Percentiles rank a stretch among this genome's conserved stretches.
These are phyloP conservation scores for Todiramphus chloris DNA, from an alignment of 2,113 vertebrate genomes.

Conservation along the genomic window DNA sequence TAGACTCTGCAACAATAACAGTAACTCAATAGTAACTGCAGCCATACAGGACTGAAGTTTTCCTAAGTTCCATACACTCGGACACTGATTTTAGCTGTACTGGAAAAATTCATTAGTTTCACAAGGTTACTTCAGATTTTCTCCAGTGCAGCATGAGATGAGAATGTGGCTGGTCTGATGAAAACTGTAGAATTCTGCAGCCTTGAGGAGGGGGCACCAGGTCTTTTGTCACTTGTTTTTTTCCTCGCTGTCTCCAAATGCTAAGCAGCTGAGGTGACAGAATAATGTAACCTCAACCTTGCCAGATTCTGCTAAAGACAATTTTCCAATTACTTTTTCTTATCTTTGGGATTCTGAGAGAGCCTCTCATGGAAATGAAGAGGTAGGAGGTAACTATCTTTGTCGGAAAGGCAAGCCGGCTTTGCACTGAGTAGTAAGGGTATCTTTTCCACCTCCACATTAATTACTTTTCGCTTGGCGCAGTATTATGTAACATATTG, in stretches of 20 bases:
- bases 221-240: background rate
- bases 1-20: background rate
- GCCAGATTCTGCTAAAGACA: background rate
- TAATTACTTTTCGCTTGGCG: conserved; percentile 49
- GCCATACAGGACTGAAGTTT: background rate
- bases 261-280: background rate
- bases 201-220: background rate
- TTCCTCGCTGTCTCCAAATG: background rate
- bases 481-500: conserved; percentile 47
- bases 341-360: background rate
- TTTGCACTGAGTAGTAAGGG: conserved; percentile 35
- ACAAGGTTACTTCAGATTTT: background rate
- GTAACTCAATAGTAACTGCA: background rate
- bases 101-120: background rate
- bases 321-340: background rate
- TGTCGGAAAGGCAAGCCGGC: conserved; percentile 15
- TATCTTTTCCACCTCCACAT: conserved; percentile 56
- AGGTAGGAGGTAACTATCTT: conserved; percentile 66
- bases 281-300: background rate
- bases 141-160: background rate
- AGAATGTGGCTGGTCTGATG: background rate
- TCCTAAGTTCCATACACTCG: background rate
- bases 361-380: conserved; percentile 39
- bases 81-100: background rate
- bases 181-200: background rate